Percentiles rank a stretch among this genome's conserved stretches.
These are phyloP conservation scores for Gari tellinella DNA, from an alignment of 2,888 invertebrate genomes.

Conservation along the genomic window DNA sequence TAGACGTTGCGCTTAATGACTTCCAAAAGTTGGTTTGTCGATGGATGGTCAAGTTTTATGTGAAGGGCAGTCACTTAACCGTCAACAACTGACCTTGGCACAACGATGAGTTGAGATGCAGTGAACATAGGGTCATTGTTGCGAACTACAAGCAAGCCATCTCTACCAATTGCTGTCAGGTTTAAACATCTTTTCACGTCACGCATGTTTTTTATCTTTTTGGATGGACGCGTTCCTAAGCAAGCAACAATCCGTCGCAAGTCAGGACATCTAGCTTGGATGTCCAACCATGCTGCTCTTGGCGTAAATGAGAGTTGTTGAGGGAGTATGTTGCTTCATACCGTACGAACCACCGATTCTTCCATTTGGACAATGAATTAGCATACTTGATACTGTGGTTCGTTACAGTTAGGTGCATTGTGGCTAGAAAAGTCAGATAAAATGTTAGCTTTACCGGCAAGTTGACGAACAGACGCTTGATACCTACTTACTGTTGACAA, in stretches of 20 bases:
- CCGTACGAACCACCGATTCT: conserved; percentile 55
- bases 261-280: conserved; percentile 63
- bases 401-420: conserved; percentile 51
- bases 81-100: conserved; percentile 12
- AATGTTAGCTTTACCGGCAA: too few relatives aligned
- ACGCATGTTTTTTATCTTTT: conserved; percentile 46
- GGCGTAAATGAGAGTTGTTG: conserved; percentile 50
- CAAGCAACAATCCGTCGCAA: conserved; percentile 59
- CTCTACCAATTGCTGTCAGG: conserved; percentile 53
- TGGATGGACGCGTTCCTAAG: conserved; percentile 62
- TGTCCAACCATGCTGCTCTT: conserved; percentile 53
- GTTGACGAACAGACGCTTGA: too few relatives aligned
- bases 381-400: conserved; percentile 59
- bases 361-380: conserved; percentile 39
- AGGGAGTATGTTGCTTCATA: conserved; percentile 25
- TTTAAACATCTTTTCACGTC: conserved; percentile 55
- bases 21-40: conserved; percentile 42
- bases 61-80: conserved; percentile 18
- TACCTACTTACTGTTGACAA: too few relatives aligned
- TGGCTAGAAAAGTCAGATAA: conserved; percentile 57
- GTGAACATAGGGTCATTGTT: conserved; percentile 11
- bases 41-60: conserved; percentile 42
- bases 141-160: conserved; percentile 19
- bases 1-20: conserved; percentile 49
- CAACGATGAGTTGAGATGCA: conserved; percentile 8